A percentile compares a stretch with the other conserved stretches of the same genome.
Evolutionary conservation across 35 echinoderm and acorn worm species (phyloP).

Genomic region (Strongylocentrotus purpuratus): DNA sequence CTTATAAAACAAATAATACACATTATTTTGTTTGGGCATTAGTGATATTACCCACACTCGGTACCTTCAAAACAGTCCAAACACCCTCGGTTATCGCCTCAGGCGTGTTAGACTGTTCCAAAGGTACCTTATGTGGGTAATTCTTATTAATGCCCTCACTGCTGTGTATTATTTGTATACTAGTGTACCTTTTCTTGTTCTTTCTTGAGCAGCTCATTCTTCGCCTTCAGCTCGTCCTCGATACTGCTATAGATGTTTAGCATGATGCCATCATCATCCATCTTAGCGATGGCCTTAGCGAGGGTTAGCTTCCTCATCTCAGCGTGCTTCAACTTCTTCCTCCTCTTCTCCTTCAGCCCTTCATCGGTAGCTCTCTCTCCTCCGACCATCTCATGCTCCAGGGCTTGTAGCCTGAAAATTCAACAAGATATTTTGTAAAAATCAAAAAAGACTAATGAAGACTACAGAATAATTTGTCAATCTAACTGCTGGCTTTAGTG

Average conservation of each 20-base stretch:
- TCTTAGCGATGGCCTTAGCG: constrained; percentile 98
- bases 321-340: constrained; percentile 95
- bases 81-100: no score
- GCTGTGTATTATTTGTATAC: no score
- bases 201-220: constrained; percentile 89
- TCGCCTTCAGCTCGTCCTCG: constrained; percentile 92
- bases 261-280: constrained; percentile 99
- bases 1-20: no score
- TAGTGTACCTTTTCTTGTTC: constrained; percentile 98
- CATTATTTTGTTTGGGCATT: no score
- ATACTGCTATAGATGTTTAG: constrained; percentile 98
- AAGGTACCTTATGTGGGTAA: no score
- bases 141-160: no score
- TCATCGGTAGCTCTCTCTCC: constrained; percentile 86
- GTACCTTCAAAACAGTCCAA: no score
- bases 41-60: no score
- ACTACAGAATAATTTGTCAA: no score
- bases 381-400: constrained; percentile 92
- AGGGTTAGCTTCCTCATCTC: constrained; percentile 93
- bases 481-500: constrained; percentile 96
- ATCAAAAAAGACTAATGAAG: no score
- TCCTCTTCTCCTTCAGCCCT: constrained; percentile 88
- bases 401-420: constrained; percentile 77
- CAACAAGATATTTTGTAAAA: not conserved
- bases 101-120: no score